These are phyloP conservation scores for Thinocorus orbignyianus DNA, from an alignment of 2,113 vertebrate genomes.

Conservation along the genomic window DNA sequence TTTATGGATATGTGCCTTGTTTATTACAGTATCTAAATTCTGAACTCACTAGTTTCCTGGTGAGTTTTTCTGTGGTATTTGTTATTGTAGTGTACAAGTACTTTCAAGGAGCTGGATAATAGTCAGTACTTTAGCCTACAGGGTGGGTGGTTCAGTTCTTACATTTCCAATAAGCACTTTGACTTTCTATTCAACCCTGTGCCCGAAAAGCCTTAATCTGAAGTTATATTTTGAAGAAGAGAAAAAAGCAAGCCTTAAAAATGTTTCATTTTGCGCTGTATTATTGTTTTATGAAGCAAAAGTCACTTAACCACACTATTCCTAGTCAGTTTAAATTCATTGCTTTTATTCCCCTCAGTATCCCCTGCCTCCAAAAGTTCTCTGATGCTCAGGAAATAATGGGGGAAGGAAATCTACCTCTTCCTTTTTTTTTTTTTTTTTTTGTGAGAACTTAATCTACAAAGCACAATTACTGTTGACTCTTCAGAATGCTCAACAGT, in stretches of 20 bases:
- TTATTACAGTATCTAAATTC: not conserved
- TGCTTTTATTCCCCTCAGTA: not conserved
- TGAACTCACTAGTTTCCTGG: not conserved
- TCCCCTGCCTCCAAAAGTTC: not conserved
- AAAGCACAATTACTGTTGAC: not conserved
- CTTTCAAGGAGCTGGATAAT: not conserved
- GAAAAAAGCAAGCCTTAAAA: not conserved
- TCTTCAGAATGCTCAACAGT: not conserved
- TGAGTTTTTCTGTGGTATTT: not conserved
- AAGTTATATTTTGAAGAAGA: not conserved
- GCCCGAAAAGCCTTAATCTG: not conserved
- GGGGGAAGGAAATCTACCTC: not conserved
- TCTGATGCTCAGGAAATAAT: not conserved
- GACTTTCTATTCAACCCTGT: not conserved
- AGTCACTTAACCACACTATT: not conserved
- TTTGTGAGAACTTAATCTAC: not conserved
- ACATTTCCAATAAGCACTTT: not conserved
- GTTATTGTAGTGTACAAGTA: not conserved
- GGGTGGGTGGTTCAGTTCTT: not conserved
- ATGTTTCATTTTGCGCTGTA: not conserved
- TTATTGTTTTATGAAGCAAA: not conserved
- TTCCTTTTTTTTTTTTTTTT: not conserved
- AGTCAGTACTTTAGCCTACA: not conserved
- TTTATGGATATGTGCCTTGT: not conserved
- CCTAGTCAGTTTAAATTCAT: not conserved